These are phyloP conservation scores for Xiphydria camelus DNA, from an alignment of 2,888 invertebrate genomes.

Conservation along the genomic window DNA sequence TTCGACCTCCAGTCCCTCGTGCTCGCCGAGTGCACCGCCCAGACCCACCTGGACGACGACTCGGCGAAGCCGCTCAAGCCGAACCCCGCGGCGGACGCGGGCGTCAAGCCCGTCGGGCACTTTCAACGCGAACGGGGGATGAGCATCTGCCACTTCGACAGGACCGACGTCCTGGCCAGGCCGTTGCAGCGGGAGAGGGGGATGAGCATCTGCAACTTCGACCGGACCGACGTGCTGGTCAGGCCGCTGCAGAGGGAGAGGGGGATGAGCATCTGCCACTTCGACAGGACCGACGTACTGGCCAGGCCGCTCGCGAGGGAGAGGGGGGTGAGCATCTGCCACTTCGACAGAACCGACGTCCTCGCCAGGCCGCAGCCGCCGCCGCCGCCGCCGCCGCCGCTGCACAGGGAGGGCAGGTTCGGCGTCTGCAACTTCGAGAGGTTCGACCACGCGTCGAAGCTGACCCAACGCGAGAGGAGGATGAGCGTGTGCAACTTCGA, in stretches of 20 bases:
- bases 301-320: slow-evolving; percentile 27
- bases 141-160: slow-evolving; percentile 15
- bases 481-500: slow-evolving; percentile 13
- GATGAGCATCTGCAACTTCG: slow-evolving; percentile 43
- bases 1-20: slow-evolving; percentile 80
- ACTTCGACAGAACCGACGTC: slow-evolving; percentile 6
- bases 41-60: slow-evolving; percentile 21
- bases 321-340: slow-evolving; percentile 15
- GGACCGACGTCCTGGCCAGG: slow-evolving; percentile 17
- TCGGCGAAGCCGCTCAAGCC: slow-evolving; percentile 18
- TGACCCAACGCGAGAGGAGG: slow-evolving; percentile 6
- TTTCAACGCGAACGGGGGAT: slow-evolving; percentile 10
- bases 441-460: background rate
- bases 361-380: background rate
- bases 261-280: slow-evolving; percentile 42
- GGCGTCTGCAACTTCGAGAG: background rate
- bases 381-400: background rate
- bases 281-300: slow-evolving; percentile 38
- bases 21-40: slow-evolving; percentile 57
- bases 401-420: background rate
- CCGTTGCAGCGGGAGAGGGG: slow-evolving; percentile 38
- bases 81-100: slow-evolving; percentile 13
- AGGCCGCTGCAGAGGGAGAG: slow-evolving; percentile 40
- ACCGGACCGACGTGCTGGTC: slow-evolving; percentile 37
- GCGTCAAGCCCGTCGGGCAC: slow-evolving; percentile 31